These are phyloP conservation scores for Verasper variegatus DNA, from an alignment of 2,113 vertebrate species.

Conservation along the genomic window DNA sequence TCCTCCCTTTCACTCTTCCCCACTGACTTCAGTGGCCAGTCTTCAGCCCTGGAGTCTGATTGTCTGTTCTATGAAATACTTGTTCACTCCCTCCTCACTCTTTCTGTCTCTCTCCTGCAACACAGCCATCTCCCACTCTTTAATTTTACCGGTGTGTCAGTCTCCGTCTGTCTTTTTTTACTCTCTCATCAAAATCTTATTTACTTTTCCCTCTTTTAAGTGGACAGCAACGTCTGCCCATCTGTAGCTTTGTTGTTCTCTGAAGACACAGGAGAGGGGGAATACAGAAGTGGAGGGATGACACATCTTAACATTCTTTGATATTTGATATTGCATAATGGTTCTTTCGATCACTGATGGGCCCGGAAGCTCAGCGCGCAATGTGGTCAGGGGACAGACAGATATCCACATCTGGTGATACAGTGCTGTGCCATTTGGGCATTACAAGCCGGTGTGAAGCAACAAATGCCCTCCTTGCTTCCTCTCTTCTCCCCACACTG, in stretches of 20 bases:
- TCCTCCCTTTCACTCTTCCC: conserved; percentile 57
- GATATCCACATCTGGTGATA: conserved; percentile 40
- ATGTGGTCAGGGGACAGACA: conserved; percentile 23
- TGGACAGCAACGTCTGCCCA: conserved; percentile 9
- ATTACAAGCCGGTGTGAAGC: conserved; percentile 5
- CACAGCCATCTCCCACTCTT: conserved; percentile 50
- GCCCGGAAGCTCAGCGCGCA: background rate
- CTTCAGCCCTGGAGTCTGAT: conserved; percentile 60
- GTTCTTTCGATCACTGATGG: background rate
- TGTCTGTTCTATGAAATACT: conserved; percentile 67
- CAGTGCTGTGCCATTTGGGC: conserved; percentile 3
- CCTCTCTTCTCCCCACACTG: conserved; percentile 30
- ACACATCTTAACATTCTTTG: conserved; percentile 40
- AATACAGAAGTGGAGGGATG: conserved; percentile 18
- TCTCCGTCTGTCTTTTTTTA: conserved; percentile 31
- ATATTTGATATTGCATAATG: conserved; percentile 46
- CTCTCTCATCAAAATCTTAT: conserved; percentile 56
- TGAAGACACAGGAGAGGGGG: background rate
- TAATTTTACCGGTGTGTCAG: conserved; percentile 58
- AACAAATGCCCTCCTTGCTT: conserved; percentile 39
- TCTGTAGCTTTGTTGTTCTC: conserved; percentile 30
- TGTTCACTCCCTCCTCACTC: conserved; percentile 58
- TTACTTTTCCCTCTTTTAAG: conserved; percentile 18
- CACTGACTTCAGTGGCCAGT: conserved; percentile 40
- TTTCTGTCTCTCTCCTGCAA: conserved; percentile 50